phyloP scores from a whole-genome alignment of 2,113 vertebrate species.

The Albula goreensis region DNA sequence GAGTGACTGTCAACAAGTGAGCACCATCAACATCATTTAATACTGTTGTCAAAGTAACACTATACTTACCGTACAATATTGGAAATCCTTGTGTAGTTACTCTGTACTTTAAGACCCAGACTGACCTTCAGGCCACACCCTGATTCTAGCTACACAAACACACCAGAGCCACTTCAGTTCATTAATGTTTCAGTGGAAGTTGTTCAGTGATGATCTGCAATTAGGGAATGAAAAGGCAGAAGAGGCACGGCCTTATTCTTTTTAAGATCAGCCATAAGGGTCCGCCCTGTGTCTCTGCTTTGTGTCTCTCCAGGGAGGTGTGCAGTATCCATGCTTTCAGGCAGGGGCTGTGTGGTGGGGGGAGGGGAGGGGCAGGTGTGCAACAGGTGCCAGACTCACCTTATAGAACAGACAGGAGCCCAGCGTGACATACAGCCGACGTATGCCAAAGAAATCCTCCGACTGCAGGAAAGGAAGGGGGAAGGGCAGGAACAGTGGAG shows the following conservation, averaged over 20 bases:
- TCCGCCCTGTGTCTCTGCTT: not conserved
- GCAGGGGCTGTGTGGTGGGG: not conserved
- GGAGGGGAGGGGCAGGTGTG: not conserved
- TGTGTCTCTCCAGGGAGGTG: not conserved
- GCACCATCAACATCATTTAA: not conserved
- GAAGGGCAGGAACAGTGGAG: not conserved
- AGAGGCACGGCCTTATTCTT: not conserved
- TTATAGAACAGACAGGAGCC: constrained; percentile 96
- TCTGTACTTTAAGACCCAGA: not conserved
- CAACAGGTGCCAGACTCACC: constrained; percentile 62
- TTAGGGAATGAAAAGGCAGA: not conserved
- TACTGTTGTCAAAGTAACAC: not conserved
- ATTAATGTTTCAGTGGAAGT: not conserved
- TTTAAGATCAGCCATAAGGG: not conserved
- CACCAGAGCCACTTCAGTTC: not conserved
- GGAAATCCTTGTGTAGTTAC: too few species aligned
- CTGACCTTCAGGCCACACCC: not conserved
- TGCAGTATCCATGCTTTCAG: not conserved
- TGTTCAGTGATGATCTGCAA: not conserved
- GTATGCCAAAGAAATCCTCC: constrained; percentile 89
- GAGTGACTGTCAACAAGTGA: too few species aligned
- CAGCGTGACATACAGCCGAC: constrained; percentile 86
- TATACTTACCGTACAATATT: too few species aligned
- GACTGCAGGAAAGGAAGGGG: constrained; percentile 68
- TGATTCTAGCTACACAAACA: not conserved